Percentiles rank a stretch among this genome's conserved stretches.
Evolutionary conservation across 2,113 vertebrate species (phyloP).

Genomic region (Symphodus melops): DNA sequence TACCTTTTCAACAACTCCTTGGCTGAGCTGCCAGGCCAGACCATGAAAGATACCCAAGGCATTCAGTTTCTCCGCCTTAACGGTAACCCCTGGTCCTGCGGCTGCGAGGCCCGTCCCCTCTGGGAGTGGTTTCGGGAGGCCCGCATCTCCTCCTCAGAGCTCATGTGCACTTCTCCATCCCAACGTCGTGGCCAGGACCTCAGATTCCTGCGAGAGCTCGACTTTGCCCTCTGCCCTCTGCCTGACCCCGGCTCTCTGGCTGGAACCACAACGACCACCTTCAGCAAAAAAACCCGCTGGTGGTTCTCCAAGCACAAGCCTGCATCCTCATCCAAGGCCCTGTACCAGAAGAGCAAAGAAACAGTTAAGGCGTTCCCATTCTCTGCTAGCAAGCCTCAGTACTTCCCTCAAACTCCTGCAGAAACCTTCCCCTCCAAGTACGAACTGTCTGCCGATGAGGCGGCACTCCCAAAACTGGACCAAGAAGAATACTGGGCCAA

Average conservation of each 20-base stretch:
- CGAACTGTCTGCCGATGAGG: conserved; percentile 80
- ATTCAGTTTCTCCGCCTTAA: conserved; percentile 98
- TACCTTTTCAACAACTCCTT: conserved; percentile 98
- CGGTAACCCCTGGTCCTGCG: conserved; percentile 95
- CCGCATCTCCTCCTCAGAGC: conserved; percentile 91
- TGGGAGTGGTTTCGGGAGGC: conserved; percentile 95
- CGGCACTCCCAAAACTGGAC: conserved; percentile 85
- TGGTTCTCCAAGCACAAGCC: conserved; percentile 89
- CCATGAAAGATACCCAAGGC: conserved; percentile 86
- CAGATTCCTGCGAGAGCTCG: conserved; percentile 87
- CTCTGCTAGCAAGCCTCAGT: conserved; percentile 65
- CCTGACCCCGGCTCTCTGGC: conserved; percentile 85
- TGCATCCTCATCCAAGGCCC: conserved; percentile 85
- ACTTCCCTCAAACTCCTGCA: conserved; percentile 47
- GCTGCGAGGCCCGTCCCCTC: conserved; percentile 91
- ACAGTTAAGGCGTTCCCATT: conserved; percentile 83
- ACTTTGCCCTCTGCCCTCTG: conserved; percentile 89
- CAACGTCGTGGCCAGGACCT: conserved; percentile 90
- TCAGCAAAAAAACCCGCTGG: conserved; percentile 87
- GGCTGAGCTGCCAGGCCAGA: conserved; percentile 89
- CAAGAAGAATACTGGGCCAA: conserved; percentile 88
- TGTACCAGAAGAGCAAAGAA: conserved; percentile 80
- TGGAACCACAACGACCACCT: conserved; percentile 84
- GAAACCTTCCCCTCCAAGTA: conserved; percentile 77
- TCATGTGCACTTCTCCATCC: conserved; percentile 87